phyloP scores from a whole-genome alignment of 2,113 vertebrate genomes.

The Odobenus rosmarus region DNA sequence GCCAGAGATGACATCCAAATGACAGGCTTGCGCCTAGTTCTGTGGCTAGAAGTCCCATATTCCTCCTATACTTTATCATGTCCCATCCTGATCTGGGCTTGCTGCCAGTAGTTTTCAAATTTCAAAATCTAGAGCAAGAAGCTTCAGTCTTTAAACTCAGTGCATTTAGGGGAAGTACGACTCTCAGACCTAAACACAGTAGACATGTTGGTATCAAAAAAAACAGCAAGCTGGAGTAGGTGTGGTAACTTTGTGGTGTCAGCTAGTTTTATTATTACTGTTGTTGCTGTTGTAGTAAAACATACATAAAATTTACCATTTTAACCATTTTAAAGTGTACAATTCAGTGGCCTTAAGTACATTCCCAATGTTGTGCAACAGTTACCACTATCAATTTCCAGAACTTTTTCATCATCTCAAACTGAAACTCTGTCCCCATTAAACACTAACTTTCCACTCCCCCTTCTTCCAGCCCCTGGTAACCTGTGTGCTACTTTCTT shows the following conservation, averaged over 20 bases:
- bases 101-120: neutral
- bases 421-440: neutral
- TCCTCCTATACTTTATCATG: neutral
- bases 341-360: neutral
- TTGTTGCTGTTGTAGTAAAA: neutral
- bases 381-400: neutral
- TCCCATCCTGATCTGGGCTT: neutral
- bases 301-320: neutral
- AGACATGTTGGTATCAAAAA: neutral
- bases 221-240: neutral
- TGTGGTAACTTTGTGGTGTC: neutral
- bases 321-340: neutral
- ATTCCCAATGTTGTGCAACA: neutral
- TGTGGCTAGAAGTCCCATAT: neutral
- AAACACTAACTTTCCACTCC: neutral
- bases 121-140: constrained; percentile 42
- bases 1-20: neutral
- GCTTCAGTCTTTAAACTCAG: neutral
- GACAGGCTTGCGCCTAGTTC: neutral
- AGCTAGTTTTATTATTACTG: neutral
- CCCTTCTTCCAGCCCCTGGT: neutral
- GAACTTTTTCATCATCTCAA: constrained; percentile 9
- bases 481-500: neutral
- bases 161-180: neutral
- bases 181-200: neutral